Evolutionary conservation across 1,140 invertebrate species (phyloP).

Genomic region (Sycophila sp.): DNA sequence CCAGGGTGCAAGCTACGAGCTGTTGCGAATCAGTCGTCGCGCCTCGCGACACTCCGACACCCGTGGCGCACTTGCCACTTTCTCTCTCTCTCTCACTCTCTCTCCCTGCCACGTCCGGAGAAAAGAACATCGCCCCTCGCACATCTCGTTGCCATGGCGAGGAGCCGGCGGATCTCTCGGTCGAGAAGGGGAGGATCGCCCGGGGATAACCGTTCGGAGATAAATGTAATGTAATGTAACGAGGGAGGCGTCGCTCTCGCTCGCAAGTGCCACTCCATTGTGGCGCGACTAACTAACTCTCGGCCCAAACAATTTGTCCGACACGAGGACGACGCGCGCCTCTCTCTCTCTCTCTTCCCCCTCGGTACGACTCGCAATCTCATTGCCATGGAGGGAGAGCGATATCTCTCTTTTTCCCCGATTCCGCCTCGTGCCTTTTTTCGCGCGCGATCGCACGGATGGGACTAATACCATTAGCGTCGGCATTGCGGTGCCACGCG

Average conservation of each 20-base stretch:
- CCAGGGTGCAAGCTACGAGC: neutral
- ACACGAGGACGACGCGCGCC: slow-evolving; percentile 7
- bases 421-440: no score
- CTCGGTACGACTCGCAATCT: slow-evolving; percentile 27
- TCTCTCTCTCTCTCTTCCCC: slow-evolving; percentile 39
- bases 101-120: neutral
- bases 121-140: slow-evolving; percentile 11
- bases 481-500: no score
- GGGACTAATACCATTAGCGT: no score
- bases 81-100: neutral
- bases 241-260: slow-evolving; percentile 46
- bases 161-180: no score
- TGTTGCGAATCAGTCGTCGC: slow-evolving; percentile 35
- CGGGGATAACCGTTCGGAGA: slow-evolving; percentile 57
- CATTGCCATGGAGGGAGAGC: neutral
- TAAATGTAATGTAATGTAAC: slow-evolving; percentile 62
- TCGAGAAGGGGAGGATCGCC: slow-evolving; percentile 18
- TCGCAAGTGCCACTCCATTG: slow-evolving; percentile 60
- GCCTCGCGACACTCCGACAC: slow-evolving; percentile 31
- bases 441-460: no score
- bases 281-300: slow-evolving; percentile 39
- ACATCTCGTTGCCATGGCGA: slow-evolving; percentile 32
- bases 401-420: neutral
- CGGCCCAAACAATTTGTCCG: slow-evolving; percentile 65
- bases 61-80: neutral